Base-by-base conservation (phyloP, 2,888 invertebrate species). In the Caenorhabditis zanzibari region DNA sequence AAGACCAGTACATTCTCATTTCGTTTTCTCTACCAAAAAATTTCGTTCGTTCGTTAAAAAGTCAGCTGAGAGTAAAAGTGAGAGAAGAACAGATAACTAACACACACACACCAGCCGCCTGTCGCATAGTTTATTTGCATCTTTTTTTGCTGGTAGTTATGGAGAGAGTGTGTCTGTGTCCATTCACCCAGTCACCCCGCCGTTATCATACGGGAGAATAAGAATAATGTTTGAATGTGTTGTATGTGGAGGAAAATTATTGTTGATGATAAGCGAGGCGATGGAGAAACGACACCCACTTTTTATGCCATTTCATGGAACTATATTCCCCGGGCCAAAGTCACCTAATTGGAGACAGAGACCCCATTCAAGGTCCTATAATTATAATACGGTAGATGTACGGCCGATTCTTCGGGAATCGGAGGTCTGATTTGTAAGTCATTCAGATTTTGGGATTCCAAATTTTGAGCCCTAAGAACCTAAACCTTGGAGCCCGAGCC, bases 31-130 rank as follows among this genome's bases (percentile, higher is more conserved):
- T 12, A 14, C 47, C 22, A 35, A 52, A n/a, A n/a, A n/a, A 52
- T 66, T 66, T 66, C 12, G 52, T 47, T 49, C 19, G 49, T n/a
- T n/a, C n/a, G n/a, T n/a, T n/a, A n/a, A 52, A 66, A 66, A 54
- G 54, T 68, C 68, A 68, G 68, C 54, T 68, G 68, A 54, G 68
- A n/a, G 54, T 26, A 63, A 44, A 44, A 14, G 26, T 26, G 49
- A 24, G 26, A 41, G n/a, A 32, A 49, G 66, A 68, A 68, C 66
- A 68, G 66, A 68, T 68, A 68, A 68, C 66, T 68, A 49, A 47
- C 26, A 64, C n/a, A 47, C n/a, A 44, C 47, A 24, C 63, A 22
- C 32, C 38, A 22, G 44, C 44, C 63, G 19, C 22, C 63, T 16
- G 19, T 32, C 44, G 56, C 54, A 69, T 56, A 56, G 54, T 69